Percentiles rank a stretch among this genome's conserved stretches.
Conservation (phyloP, 2,888 invertebrate genomes). For the Drosophila rellima region DNA sequence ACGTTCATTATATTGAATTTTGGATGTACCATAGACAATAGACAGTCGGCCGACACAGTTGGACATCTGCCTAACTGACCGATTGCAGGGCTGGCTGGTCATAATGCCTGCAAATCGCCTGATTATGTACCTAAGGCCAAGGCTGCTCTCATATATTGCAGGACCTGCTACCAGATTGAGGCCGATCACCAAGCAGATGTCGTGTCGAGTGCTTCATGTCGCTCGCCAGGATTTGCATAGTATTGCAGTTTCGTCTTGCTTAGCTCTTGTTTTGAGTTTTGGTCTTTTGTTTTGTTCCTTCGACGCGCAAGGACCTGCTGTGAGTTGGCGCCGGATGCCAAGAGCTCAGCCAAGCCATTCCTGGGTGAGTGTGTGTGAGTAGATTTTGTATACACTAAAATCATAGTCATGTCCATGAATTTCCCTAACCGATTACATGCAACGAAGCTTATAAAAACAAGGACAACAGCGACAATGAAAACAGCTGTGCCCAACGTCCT, state of each 20-base stretch:
- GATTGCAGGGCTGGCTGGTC: conserved; percentile 27
- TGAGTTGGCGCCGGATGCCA: conserved; percentile 59
- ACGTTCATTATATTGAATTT: background rate
- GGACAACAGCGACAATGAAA: conserved; percentile 62
- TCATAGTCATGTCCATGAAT: conserved; percentile 81
- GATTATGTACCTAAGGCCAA: conserved; percentile 69
- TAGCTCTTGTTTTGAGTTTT: conserved; percentile 39
- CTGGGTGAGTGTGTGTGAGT: conserved; percentile 13
- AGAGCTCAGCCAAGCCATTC: background rate
- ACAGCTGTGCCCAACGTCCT: conserved; percentile 65
- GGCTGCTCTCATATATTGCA: conserved; percentile 41
- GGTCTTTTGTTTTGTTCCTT: conserved; percentile 40
- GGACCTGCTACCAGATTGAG: background rate
- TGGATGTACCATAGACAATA: conserved; percentile 10
- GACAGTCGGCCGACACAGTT: conserved; percentile 26
- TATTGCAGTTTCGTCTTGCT: conserved; percentile 59
- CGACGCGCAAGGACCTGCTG: conserved; percentile 62
- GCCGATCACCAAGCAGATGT: conserved; percentile 46
- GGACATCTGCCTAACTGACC: conserved; percentile 27
- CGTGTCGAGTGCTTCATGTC: conserved; percentile 64
- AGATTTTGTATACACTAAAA: conserved; percentile 59
- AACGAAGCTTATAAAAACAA: conserved; percentile 74
- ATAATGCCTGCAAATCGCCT: conserved; percentile 78
- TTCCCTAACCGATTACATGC: conserved; percentile 77
- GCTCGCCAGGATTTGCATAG: conserved; percentile 70